Conservation (phyloP, 2,113 vertebrate genomes). For the Lophochroa leadbeateri region DNA sequence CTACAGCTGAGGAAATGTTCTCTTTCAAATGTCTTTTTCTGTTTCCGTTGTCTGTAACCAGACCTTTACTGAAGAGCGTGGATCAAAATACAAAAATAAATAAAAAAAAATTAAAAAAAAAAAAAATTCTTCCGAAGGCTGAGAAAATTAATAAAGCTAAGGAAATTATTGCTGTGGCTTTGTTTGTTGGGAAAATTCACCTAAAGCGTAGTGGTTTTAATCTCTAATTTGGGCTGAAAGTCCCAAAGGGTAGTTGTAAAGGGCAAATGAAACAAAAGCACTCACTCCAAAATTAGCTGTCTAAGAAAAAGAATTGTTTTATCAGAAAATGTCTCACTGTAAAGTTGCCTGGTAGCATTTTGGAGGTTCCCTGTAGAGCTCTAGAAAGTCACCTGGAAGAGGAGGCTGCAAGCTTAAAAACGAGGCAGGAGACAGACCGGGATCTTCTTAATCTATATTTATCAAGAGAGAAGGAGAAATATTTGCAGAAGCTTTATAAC, state of each 20-base stretch:
- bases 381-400: not conserved
- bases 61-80: not conserved
- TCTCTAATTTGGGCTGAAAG: not conserved
- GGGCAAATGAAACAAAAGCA: not conserved
- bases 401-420: not conserved
- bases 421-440: not conserved
- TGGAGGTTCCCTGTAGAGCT: not conserved
- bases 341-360: not conserved
- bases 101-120: not conserved
- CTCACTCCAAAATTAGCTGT: not conserved
- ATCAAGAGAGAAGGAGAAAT: not conserved
- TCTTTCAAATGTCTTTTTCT: not conserved
- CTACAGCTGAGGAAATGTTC: not conserved
- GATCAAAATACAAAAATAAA: not conserved
- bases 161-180: not conserved
- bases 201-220: rapidly evolving
- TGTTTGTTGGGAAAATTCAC: not conserved
- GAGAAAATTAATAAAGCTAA: not conserved
- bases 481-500: not conserved
- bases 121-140: not conserved
- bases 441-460: not conserved
- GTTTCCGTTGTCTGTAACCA: not conserved
- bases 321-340: not conserved
- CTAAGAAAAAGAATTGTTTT: not conserved
- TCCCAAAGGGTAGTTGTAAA: not conserved